Conservation (phyloP, 2,797 vertebrate species). For the Xerus rutilus region DNA sequence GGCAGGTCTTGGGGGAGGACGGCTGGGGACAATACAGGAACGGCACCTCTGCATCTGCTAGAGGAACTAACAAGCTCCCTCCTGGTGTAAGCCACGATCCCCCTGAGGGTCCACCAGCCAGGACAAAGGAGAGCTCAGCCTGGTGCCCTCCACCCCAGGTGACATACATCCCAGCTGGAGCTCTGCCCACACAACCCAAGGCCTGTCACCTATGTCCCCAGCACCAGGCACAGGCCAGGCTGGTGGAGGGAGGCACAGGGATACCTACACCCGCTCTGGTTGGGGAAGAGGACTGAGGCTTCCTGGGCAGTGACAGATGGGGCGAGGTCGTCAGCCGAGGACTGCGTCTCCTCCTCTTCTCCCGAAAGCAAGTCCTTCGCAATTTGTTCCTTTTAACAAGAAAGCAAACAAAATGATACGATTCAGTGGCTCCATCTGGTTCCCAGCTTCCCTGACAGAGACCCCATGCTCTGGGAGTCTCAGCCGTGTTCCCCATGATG, state of each 20-base stretch:
- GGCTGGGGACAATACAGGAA: fast-evolving
- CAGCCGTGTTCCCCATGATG: background rate
- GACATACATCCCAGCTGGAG: too few species aligned
- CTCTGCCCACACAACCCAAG: background rate
- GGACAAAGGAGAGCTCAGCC: background rate
- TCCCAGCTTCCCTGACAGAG: too few species aligned
- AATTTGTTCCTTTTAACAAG: constrained; percentile 92
- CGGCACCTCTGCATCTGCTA: background rate
- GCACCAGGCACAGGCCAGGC: background rate
- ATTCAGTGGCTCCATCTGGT: background rate
- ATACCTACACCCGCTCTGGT: constrained; percentile 87
- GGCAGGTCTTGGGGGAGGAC: fast-evolving
- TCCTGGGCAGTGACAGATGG: constrained; percentile 93
- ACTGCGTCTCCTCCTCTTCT: constrained; percentile 92
- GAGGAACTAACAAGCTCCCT: fast-evolving
- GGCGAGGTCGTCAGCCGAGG: constrained; percentile 93
- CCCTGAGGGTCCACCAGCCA: background rate
- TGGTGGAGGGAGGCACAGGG: background rate
- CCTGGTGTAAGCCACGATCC: fast-evolving
- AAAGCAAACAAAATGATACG: constrained; percentile 76
- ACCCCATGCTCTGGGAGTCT: background rate
- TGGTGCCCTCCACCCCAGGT: background rate
- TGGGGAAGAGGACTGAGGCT: constrained; percentile 93
- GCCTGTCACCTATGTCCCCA: background rate
- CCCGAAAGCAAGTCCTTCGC: constrained; percentile 94